Evolutionary conservation across 2,888 invertebrate species (phyloP).

Genomic region (Diogma glabrata): DNA sequence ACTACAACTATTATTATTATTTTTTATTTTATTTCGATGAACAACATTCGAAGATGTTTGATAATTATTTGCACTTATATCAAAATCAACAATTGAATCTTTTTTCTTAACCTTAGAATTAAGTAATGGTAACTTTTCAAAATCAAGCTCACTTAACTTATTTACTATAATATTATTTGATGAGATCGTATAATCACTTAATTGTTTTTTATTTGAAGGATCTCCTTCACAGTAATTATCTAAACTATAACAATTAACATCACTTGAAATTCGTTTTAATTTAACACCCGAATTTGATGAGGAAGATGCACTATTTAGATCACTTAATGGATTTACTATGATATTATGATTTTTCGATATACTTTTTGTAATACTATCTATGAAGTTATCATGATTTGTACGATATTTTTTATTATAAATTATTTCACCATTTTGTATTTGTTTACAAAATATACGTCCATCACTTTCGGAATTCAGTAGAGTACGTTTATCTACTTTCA

Average conservation of each 20-base stretch:
- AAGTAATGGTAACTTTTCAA: slow-evolving; percentile 7
- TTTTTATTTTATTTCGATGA: neutral
- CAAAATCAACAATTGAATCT: neutral
- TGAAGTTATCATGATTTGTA: slow-evolving; percentile 7
- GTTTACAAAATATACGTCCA: slow-evolving; percentile 3
- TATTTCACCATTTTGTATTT: slow-evolving; percentile 1
- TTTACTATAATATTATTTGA: slow-evolving; percentile 6
- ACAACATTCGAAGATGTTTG: slow-evolving; percentile 1
- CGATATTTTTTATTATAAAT: slow-evolving; percentile 5
- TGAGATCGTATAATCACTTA: slow-evolving; percentile 8
- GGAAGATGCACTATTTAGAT: neutral
- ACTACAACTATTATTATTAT: neutral
- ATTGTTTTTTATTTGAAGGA: neutral
- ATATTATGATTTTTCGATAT: slow-evolving; percentile 4
- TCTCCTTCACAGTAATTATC: neutral
- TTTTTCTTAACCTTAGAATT: neutral
- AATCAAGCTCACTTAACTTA: neutral
- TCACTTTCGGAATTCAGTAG: slow-evolving; percentile 8
- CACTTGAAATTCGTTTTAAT: slow-evolving; percentile 5
- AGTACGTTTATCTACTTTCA: neutral
- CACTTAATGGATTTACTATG: neutral
- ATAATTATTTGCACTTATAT: slow-evolving; percentile 4
- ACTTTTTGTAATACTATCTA: neutral
- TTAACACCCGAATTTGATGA: neutral
- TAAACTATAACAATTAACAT: slow-evolving; percentile 6